Conservation (phyloP, 2,797 vertebrate genomes). For the Hippopotamyrus pictus region DNA sequence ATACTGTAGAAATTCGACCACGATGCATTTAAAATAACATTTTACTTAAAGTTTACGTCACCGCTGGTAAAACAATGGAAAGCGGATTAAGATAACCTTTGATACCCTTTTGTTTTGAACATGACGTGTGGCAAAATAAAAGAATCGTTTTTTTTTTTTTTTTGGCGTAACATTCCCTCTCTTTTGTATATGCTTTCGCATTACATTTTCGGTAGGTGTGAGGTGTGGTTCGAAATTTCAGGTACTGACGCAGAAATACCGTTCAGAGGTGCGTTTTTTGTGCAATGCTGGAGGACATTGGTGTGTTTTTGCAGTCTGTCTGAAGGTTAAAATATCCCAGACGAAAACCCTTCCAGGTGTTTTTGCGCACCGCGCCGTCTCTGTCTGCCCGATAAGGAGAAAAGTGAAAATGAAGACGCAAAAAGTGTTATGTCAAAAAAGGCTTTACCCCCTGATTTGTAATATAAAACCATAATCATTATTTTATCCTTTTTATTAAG, state of each 20-base stretch:
- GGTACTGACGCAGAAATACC: not conserved
- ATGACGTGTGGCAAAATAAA: not conserved
- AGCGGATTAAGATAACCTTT: not conserved
- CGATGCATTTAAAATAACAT: not conserved
- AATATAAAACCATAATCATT: not conserved
- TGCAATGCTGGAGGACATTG: not conserved
- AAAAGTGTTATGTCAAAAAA: not conserved
- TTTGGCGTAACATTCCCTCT: not conserved
- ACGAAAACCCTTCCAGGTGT: not conserved
- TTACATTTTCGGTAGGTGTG: not conserved
- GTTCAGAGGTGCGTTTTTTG: conserved; percentile 2
- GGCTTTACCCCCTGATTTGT: not conserved
- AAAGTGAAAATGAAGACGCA: not conserved
- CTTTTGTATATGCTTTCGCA: not conserved
- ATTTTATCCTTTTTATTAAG: not conserved
- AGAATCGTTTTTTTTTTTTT: not conserved
- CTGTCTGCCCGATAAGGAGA: not conserved
- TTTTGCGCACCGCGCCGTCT: not conserved
- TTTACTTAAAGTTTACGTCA: not conserved
- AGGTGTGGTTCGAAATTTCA: not conserved
- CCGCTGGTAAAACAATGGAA: not conserved
- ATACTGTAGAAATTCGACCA: not conserved
- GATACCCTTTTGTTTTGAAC: not conserved
- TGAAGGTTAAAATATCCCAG: not conserved
- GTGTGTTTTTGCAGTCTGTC: not conserved